Evolutionary conservation across 2,797 vertebrate genomes (phyloP).

Genomic region (Rhyacichthys aspro): DNA sequence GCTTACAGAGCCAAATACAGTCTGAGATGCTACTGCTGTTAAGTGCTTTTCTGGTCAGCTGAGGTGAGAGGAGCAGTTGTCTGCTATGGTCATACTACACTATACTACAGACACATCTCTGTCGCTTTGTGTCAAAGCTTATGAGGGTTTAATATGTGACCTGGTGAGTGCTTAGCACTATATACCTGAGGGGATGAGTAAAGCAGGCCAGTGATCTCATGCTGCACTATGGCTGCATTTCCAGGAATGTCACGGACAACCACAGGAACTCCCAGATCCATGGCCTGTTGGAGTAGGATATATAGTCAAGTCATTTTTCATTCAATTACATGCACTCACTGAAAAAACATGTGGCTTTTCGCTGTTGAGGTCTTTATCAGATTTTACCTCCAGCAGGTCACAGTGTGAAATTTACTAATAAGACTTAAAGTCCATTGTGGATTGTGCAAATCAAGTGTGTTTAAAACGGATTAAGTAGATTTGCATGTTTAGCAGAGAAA

Average conservation of each 20-base stretch:
- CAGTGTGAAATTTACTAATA: slow-evolving; percentile 59
- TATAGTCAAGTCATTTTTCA: slow-evolving; percentile 11
- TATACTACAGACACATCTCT: too few species aligned
- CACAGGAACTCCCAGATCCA: slow-evolving; percentile 90
- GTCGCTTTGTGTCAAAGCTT: slow-evolving; percentile 20
- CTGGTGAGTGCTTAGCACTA: slow-evolving; percentile 15
- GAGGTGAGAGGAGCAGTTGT: slow-evolving; percentile 21
- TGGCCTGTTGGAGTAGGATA: slow-evolving; percentile 83
- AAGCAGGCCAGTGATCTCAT: slow-evolving; percentile 87
- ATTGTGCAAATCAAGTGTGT: slow-evolving; percentile 70
- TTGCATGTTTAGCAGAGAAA: slow-evolving; percentile 59
- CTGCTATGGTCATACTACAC: neutral
- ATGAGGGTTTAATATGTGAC: slow-evolving; percentile 30
- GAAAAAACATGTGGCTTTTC: neutral
- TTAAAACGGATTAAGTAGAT: slow-evolving; percentile 76
- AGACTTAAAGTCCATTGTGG: slow-evolving; percentile 67
- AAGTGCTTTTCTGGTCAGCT: slow-evolving; percentile 16
- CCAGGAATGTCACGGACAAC: slow-evolving; percentile 93
- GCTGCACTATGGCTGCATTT: slow-evolving; percentile 87
- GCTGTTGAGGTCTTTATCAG: slow-evolving; percentile 39
- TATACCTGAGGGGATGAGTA: slow-evolving; percentile 82
- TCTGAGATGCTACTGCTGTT: slow-evolving; percentile 9
- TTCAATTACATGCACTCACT: neutral
- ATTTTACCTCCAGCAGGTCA: slow-evolving; percentile 55
- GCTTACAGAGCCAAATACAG: slow-evolving; percentile 1